A percentile compares a stretch with the other conserved stretches of the same genome.
Conservation (phyloP, 2,888 invertebrate species). For the Vannuccia rotundouncinata region DNA sequence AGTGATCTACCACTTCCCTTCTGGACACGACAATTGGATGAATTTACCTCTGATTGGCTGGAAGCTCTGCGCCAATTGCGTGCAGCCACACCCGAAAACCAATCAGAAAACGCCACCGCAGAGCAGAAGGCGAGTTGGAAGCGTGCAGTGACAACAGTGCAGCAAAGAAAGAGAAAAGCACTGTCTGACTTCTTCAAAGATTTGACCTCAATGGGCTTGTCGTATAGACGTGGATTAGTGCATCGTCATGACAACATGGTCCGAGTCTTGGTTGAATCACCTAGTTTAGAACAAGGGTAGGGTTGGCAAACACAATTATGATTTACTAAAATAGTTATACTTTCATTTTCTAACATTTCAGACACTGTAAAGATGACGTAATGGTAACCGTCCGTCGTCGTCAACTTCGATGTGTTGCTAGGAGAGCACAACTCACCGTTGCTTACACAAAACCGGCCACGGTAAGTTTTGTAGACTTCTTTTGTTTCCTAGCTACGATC, state of each 20-base stretch:
- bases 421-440: not conserved
- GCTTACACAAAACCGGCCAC: not conserved
- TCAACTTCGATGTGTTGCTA: not conserved
- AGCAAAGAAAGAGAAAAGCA: constrained; percentile 76
- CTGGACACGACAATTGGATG: not conserved
- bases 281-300: no score
- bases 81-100: not conserved
- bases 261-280: not conserved
- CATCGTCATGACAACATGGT: not conserved
- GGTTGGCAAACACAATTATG: no score
- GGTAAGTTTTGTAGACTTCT: not conserved
- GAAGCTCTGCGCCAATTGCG: not conserved
- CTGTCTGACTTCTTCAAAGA: constrained; percentile 77
- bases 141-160: constrained; percentile 56
- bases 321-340: no score
- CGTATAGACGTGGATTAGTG: not conserved
- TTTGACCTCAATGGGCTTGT: constrained; percentile 60
- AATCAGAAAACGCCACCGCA: not conserved
- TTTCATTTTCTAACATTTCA: no score
- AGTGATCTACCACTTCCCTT: not conserved
- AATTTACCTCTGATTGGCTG: not conserved
- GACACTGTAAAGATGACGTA: no score
- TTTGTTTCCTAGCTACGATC: not conserved
- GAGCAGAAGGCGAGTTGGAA: not conserved
- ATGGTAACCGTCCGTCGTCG: not conserved